Conservation (phyloP, 2,888 invertebrate species). For the Lomographa bimaculata region DNA sequence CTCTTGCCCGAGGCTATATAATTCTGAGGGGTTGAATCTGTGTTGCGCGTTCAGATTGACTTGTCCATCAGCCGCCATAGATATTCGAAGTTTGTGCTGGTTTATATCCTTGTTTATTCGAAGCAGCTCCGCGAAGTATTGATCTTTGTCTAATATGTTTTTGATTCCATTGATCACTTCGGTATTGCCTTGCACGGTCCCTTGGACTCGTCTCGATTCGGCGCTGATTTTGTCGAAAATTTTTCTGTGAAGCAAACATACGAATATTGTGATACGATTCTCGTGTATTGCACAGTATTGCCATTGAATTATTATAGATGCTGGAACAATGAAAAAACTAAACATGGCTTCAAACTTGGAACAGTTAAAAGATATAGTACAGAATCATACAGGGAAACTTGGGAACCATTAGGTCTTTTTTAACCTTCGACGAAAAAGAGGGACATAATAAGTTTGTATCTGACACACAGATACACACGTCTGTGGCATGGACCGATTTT, state of each 20-base stretch:
- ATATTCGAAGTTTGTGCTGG: slow-evolving; percentile 72
- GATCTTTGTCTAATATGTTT: slow-evolving; percentile 79
- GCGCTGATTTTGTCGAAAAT: slow-evolving; percentile 83
- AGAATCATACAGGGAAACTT: too few relatives aligned
- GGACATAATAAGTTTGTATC: too few relatives aligned
- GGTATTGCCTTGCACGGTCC: slow-evolving; percentile 73
- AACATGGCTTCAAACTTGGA: too few relatives aligned
- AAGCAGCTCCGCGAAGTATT: slow-evolving; percentile 80
- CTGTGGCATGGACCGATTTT: too few relatives aligned
- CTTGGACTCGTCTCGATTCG: slow-evolving; percentile 76
- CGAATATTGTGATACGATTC: neutral
- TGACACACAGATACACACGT: too few relatives aligned
- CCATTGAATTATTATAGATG: too few relatives aligned
- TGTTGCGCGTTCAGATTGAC: slow-evolving; percentile 73
- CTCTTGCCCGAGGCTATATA: slow-evolving; percentile 56
- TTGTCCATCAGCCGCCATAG: slow-evolving; percentile 71
- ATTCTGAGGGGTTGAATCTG: slow-evolving; percentile 64
- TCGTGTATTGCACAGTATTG: too few relatives aligned
- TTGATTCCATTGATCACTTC: slow-evolving; percentile 82
- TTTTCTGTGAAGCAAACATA: slow-evolving; percentile 63
- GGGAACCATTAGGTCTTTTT: too few relatives aligned
- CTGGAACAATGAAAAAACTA: too few relatives aligned
- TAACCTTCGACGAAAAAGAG: too few relatives aligned
- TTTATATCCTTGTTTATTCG: slow-evolving; percentile 81
- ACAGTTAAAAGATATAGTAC: too few relatives aligned